Conservation (phyloP, 2,797 vertebrate genomes). For the Salmo trutta region DNA sequence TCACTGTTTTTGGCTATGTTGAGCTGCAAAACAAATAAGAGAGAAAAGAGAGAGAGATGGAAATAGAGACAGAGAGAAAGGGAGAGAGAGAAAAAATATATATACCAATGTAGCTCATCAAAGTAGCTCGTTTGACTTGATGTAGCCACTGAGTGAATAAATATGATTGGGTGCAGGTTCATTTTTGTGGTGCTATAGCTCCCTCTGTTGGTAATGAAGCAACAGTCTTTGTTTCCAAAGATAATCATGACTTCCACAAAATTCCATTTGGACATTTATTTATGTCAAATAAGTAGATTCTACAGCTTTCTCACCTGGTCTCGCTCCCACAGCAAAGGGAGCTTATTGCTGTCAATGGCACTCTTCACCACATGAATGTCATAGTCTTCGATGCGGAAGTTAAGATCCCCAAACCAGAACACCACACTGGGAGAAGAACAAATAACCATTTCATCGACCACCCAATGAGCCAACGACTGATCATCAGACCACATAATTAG, state of each 20-base stretch:
- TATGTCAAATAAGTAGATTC: neutral
- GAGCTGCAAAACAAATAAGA: slow-evolving; percentile 74
- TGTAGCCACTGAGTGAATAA: neutral
- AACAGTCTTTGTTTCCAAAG: slow-evolving; percentile 24
- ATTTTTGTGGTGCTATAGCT: slow-evolving; percentile 16
- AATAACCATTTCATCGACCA: neutral
- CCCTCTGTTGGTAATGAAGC: slow-evolving; percentile 53
- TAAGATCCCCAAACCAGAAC: slow-evolving; percentile 98
- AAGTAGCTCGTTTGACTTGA: neutral
- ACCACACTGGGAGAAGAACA: slow-evolving; percentile 78
- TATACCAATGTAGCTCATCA: too few relatives aligned
- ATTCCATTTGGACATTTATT: neutral
- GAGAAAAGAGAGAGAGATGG: neutral
- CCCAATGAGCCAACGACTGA: too few relatives aligned
- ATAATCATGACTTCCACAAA: slow-evolving; percentile 15
- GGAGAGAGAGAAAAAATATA: too few relatives aligned
- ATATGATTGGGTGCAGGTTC: neutral
- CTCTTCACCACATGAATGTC: slow-evolving; percentile 96
- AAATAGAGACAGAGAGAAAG: neutral
- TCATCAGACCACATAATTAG: neutral
- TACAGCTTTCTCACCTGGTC: slow-evolving; percentile 85
- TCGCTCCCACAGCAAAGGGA: slow-evolving; percentile 93
- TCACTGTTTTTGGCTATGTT: slow-evolving; percentile 93
- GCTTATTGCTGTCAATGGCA: slow-evolving; percentile 89
- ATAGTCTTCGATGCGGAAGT: slow-evolving; percentile 95